A percentile compares a stretch with the other conserved stretches of the same genome.
Conservation (phyloP, 2,113 vertebrate species). For the Ptilonorhynchus violaceus region DNA sequence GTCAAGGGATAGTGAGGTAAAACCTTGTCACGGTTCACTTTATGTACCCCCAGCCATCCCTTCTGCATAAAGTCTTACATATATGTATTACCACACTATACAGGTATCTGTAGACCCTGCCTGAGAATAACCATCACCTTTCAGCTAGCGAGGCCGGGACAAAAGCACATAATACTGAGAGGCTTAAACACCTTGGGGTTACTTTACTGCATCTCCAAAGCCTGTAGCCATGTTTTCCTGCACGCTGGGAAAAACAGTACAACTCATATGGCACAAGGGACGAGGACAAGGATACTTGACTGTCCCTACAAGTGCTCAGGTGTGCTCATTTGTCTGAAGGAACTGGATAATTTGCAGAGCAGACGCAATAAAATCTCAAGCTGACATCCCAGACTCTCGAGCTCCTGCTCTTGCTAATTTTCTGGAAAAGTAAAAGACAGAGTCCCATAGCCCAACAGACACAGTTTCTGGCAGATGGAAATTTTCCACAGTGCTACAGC, state of each 20-base stretch:
- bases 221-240: not conserved
- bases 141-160: not conserved
- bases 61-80: not conserved
- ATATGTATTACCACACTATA: fast-evolving
- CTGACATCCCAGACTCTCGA: fast-evolving
- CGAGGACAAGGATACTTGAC: not conserved
- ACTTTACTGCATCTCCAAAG: fast-evolving
- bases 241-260: not conserved
- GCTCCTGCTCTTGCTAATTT: not conserved
- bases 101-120: not conserved
- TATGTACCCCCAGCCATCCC: not conserved
- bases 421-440: not conserved
- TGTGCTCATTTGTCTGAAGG: not conserved
- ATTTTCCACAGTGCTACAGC: not conserved
- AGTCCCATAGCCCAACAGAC: not conserved
- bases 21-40: not conserved
- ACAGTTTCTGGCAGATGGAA: not conserved
- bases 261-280: not conserved
- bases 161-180: not conserved
- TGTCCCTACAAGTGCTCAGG: not conserved
- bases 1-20: not conserved
- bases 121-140: not conserved
- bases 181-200: not conserved
- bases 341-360: not conserved
- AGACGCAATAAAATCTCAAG: not conserved